Evolutionary conservation across 2,113 vertebrate species (phyloP).

Genomic region (Microtus oregoni): DNA sequence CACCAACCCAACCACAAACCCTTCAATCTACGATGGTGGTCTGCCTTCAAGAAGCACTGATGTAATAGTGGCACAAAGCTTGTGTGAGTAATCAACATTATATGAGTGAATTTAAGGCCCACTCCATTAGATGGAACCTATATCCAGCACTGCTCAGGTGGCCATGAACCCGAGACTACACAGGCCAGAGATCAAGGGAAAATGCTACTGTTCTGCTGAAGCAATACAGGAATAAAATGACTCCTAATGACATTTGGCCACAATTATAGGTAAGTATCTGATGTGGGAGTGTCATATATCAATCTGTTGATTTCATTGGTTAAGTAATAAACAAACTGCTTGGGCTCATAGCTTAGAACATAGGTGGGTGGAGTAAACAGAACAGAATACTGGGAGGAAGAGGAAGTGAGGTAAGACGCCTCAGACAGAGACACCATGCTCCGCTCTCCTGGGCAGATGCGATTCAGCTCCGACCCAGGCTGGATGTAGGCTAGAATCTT

Average conservation of each 20-base stretch:
- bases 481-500: too few species aligned
- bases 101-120: background rate
- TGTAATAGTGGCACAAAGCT: background rate
- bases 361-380: too few species aligned
- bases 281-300: too few species aligned
- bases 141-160: background rate
- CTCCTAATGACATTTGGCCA: background rate
- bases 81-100: background rate
- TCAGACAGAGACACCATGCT: too few species aligned
- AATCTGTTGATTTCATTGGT: too few species aligned
- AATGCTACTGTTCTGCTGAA: background rate
- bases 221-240: background rate
- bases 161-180: background rate
- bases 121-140: background rate
- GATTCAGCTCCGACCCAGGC: too few species aligned
- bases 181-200: background rate
- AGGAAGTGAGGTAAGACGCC: too few species aligned
- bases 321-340: too few species aligned
- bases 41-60: background rate
- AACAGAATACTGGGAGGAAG: too few species aligned
- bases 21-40: background rate
- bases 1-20: background rate
- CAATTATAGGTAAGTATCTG: background rate
- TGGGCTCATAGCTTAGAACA: too few species aligned
- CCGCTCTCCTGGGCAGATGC: too few species aligned